Percentiles rank a stretch among this genome's conserved stretches.
phyloP scores from a whole-genome alignment of 2,113 vertebrate species.

The Eclectus roratus region DNA sequence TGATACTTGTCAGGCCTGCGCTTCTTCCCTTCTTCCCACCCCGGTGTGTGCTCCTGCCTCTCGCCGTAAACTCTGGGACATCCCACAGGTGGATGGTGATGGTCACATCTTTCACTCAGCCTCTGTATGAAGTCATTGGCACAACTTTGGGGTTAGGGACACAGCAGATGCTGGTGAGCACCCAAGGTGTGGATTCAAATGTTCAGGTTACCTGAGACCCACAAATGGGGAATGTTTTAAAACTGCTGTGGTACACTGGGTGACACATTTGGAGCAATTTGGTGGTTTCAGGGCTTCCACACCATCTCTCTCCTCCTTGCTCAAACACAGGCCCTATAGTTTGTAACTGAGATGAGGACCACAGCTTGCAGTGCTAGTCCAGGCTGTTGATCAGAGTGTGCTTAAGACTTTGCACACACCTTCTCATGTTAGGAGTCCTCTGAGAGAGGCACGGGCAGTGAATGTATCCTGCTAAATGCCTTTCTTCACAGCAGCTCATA shows the following conservation, averaged over 20 bases:
- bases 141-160: not conserved
- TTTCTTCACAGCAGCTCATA: not conserved
- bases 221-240: not conserved
- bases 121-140: not conserved
- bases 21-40: not conserved
- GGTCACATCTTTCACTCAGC: not conserved
- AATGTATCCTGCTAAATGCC: not conserved
- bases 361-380: not conserved
- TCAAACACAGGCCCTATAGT: not conserved
- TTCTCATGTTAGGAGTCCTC: not conserved
- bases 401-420: not conserved
- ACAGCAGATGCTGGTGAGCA: not conserved
- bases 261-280: not conserved
- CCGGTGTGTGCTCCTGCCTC: fast-evolving
- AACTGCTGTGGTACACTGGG: not conserved
- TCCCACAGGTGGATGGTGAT: fast-evolving
- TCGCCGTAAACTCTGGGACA: not conserved
- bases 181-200: not conserved
- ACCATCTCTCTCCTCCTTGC: not conserved
- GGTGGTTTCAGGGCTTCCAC: not conserved
- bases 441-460: not conserved
- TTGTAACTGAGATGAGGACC: not conserved
- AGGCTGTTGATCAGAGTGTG: not conserved
- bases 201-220: not conserved
- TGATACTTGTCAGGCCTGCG: not conserved